Conservation (phyloP, 2,113 vertebrate species). For the Myanophis thanlyinensis region DNA sequence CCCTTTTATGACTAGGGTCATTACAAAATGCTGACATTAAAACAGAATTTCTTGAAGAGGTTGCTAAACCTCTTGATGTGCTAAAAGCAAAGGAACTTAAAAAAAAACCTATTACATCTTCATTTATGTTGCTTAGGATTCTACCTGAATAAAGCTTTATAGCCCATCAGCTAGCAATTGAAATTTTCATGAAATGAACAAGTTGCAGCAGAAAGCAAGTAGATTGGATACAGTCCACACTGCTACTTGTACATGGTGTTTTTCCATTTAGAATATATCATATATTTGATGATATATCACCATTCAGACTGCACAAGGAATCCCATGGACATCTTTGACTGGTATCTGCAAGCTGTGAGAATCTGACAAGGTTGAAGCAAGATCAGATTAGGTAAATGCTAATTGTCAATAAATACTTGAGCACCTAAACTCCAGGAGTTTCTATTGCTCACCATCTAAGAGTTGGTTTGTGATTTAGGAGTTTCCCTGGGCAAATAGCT, state of each 20-base stretch:
- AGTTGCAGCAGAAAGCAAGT: not conserved
- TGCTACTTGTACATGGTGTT: not conserved
- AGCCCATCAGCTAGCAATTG: not conserved
- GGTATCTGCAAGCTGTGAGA: not conserved
- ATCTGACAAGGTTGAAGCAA: not conserved
- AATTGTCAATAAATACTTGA: not conserved
- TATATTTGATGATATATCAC: not conserved
- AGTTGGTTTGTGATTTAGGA: not conserved
- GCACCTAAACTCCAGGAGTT: not conserved
- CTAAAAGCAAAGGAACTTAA: not conserved
- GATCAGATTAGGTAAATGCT: not conserved
- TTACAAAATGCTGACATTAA: constrained; percentile 24
- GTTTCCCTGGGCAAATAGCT: not conserved
- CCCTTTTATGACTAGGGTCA: not conserved
- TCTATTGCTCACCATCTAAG: not conserved
- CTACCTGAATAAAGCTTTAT: not conserved
- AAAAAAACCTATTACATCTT: not conserved
- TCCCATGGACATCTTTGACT: not conserved
- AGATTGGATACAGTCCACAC: not conserved
- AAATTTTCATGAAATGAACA: not conserved
- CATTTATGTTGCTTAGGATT: not conserved
- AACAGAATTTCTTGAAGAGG: not conserved
- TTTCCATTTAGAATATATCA: not conserved
- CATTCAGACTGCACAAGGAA: not conserved
- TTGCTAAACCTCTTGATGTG: not conserved